phyloP scores from a whole-genome alignment of 2,113 vertebrate genomes.

The Phycodurus eques region DNA sequence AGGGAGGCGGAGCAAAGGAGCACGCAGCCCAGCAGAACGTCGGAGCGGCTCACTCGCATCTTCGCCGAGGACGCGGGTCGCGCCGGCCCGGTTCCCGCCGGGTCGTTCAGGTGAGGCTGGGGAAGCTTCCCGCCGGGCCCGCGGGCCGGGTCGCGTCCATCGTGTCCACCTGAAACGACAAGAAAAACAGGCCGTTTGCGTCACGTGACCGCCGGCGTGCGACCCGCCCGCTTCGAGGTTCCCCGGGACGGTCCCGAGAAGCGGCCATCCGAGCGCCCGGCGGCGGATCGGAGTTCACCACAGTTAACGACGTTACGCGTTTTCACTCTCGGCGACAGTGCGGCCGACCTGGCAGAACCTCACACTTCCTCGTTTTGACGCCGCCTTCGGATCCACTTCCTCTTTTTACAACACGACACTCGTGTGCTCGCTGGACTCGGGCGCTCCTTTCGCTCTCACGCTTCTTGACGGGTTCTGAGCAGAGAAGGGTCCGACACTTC shows the following conservation, averaged over 20 bases:
- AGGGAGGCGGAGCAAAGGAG: slow-evolving; percentile 85
- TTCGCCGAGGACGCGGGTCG: neutral
- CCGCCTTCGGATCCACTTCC: slow-evolving; percentile 15
- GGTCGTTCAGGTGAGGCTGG: neutral
- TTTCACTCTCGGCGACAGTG: slow-evolving; percentile 39
- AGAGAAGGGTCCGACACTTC: neutral
- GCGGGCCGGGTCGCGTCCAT: neutral
- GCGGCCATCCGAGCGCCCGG: neutral
- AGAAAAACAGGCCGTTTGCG: neutral
- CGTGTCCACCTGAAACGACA: neutral
- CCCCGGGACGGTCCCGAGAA: neutral
- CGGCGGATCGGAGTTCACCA: neutral
- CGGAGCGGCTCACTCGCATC: slow-evolving; percentile 57
- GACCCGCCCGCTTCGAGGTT: neutral
- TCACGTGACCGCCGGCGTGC: neutral
- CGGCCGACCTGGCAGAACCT: slow-evolving; percentile 4
- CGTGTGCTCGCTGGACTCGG: neutral
- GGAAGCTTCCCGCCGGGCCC: neutral
- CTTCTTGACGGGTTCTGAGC: neutral
- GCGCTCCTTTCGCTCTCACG: neutral
- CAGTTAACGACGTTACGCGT: slow-evolving; percentile 45
- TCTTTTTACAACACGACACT: slow-evolving; percentile 14
- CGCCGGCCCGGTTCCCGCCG: neutral
- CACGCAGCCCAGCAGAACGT: slow-evolving; percentile 81
- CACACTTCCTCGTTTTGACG: slow-evolving; percentile 42